Base-by-base conservation (phyloP, 2,113 vertebrate species). In the Lasiurus borealis region DNA sequence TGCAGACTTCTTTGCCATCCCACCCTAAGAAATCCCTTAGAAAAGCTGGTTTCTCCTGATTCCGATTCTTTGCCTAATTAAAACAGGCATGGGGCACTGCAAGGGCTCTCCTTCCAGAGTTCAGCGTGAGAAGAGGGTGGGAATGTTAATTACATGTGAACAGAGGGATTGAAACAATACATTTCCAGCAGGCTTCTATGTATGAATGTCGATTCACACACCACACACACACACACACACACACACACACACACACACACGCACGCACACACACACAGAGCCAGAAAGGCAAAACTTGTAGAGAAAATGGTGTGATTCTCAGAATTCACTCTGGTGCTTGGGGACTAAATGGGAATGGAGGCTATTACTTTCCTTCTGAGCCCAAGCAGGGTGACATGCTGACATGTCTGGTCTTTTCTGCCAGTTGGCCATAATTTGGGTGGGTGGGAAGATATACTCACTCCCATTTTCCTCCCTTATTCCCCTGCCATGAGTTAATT, bases 391-490 rank as follows among this genome's bases (percentile, higher is more conserved):
- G 88, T 72, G 62, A 85, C 10, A 73, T 44, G 27, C 27, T 95
- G 85, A 68, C 91, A 66, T 50, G 64, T 54, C 66, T 81, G 66
- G 14, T 93, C 16, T 92, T 90, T 81, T 85, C 87, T 85, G 71
- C 95, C 92, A 95, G 76, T 82, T 94, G 87, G 90, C 77, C 81
- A 90, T 77, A 78, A n/a, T 89, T 89, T 8, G 8, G 19, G 50
- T 90, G 52, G 40, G 68, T 85, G 59, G 87, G 85, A 64, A 54
- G 85, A 89, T 25, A 68, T 0, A 48, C 15, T 82, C n/a, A 14
- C 52, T 94, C 46, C 29, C 18, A 29, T 72, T 92, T 23, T 71
- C 13, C 46, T 90, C 59, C 46, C 73, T 81, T 85, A 90, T 69
- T 95, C 77, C 46, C 52, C 25, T 90, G 76, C 46, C 69, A n/a